phyloP scores from a whole-genome alignment of 2,113 vertebrate species.

The Aspidoscelis tigris region DNA sequence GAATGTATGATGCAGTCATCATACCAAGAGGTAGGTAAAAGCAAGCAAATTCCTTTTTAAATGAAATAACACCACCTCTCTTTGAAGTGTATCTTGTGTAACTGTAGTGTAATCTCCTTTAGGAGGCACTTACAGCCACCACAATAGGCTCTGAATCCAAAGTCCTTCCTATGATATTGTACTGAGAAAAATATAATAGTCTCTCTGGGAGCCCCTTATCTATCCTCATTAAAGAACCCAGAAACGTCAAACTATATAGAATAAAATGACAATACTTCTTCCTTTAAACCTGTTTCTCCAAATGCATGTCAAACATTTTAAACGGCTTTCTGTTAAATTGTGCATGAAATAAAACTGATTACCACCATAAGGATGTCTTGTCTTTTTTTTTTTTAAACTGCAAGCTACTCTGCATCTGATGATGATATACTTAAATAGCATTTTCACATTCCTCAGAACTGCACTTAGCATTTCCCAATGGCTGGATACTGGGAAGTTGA shows the following conservation, averaged over 20 bases:
- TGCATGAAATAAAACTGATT: conserved; percentile 3
- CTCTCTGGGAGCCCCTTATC: neutral
- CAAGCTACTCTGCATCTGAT: conserved; percentile 5
- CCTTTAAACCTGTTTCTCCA: conserved; percentile 5
- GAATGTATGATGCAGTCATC: neutral
- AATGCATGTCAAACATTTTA: conserved; percentile 26
- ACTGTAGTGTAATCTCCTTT: neutral
- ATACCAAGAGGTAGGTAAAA: neutral
- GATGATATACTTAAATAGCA: conserved; percentile 23
- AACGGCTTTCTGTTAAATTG: neutral
- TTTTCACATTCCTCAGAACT: neutral
- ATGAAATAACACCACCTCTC: neutral
- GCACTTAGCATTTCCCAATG: neutral
- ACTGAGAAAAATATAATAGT: neutral
- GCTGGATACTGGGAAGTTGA: neutral
- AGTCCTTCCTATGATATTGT: neutral
- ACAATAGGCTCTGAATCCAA: neutral
- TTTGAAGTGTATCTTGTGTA: neutral
- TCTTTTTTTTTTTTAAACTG: conserved; percentile 15
- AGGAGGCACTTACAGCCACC: neutral
- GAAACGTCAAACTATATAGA: neutral
- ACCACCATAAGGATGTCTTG: neutral
- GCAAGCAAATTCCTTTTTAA: neutral
- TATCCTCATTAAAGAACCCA: neutral
- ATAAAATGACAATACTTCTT: neutral